Evolutionary conservation across 2,113 vertebrate genomes (phyloP), one percentile per base, ranked within the genome.

Genomic region (Anseranas semipalmata): DNA sequence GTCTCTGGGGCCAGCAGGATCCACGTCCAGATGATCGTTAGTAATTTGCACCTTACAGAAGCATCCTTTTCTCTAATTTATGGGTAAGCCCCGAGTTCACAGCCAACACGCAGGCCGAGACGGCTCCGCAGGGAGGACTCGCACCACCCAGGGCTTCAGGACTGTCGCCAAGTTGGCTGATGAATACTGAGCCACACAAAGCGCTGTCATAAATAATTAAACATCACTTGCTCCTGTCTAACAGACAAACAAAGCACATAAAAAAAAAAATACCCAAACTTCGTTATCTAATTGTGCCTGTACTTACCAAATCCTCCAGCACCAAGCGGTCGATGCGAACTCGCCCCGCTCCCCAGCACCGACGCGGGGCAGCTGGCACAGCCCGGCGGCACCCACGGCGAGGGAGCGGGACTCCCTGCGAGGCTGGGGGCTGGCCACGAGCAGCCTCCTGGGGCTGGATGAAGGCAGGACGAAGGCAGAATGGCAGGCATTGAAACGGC

Each of bases 81-180:
- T 3, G 12, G 1, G 8, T 2, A 14, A 15, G 4, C 68, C 9
- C 46, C 0, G 1, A 55, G 39, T 15, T 13, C n/a, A 15, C 30
- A 67, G 75, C 27, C 70, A 56, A 56, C 52, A 20, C 2, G 0
- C 9, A 22, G 32, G 2, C 68, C 39, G 13, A 9, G 27, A 7
- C 27, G 58, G 1, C 39, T 17, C 94, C 24, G 68, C 37, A 39
- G 45, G 65, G 55, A 85, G 71, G 27, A 32, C 39, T 9, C 2
- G 0, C 19, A 6, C 48, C 3, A 7, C 67, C 79, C 3, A 17
- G 2, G 12, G 58, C 91, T 83, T 28, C 15, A 2, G 58, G 30
- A 35, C 11, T 3, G 15, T 3, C 59, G 89, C 68, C 65, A 33
- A 27, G 53, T 2, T 28, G 35, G 48, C 6, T 3, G 3, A 32